Base-by-base conservation (phyloP, 2,797 vertebrate genomes). In the Ciconia nigra region DNA sequence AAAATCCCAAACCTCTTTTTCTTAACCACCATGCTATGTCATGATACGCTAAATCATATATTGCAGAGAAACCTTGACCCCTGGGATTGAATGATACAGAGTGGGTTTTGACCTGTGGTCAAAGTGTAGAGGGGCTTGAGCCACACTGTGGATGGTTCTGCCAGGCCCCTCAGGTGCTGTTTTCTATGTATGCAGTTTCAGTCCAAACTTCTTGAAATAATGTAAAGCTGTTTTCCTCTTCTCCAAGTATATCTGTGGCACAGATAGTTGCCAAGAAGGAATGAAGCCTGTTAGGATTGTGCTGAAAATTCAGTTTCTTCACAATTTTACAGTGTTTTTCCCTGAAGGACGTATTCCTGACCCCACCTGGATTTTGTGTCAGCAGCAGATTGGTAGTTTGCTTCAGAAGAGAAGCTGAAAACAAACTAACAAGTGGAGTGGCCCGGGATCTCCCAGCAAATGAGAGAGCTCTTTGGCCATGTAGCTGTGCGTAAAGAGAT, bases 121-220 rank as follows among this genome's bases (percentile, higher is more conserved):
- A n/a, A 33, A 62, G 4, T n/a, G 9, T 15, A 63, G 29, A 55
- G 13, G 9, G 9, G 3, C 10, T 67, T 41, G 21, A 66, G 15
- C 12, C 22, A 33, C 22, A 10, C 19, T 28, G 13, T 28, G 17
- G 5, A 3, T 37, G 15, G 9, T 4, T 66, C 5, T 2, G 3
- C 3, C 6, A 3, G 28, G 33, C 15, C 26, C 6, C 35, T 49
- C n/a, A 41, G 9, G 11, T 77, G 20, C 6, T 1, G 1, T 41
- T 85, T 78, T 28, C 19, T 22, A 6, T 24, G 10, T 9, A 26
- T n/a, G 5, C 4, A 17, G 7, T 81, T 81, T 69, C n/a, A 67
- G 35, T 42, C 13, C 35, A 74, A 46, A 70, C 8, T 78, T 44
- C 5, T 5, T 78, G 44, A 93, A 71, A n/a, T n/a, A 57, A 44